Base-by-base conservation (phyloP, 2,888 invertebrate species). In the Pterostichus niger region DNA sequence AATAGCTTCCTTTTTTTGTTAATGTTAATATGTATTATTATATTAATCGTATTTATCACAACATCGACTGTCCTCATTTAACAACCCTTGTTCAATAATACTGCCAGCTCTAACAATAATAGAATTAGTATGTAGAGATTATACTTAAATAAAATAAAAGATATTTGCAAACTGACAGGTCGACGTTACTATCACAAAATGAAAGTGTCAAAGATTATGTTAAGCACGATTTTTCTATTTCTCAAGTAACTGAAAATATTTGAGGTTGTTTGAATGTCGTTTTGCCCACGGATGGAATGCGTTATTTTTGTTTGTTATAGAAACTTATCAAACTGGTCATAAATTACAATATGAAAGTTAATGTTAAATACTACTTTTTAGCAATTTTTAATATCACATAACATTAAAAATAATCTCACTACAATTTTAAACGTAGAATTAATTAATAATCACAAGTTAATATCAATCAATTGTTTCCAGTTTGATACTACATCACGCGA, bases 21-120 rank as follows among this genome's bases (percentile, higher is more conserved):
- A 52, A 77, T 33, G 68, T 68, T 46, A 33, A 61, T 78, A 49
- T 79, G 79, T 79, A 61, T 52, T 44, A 64, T 79, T 40, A 59
- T 78, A 40, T 17, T 40, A 61, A 15, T 46, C 40, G 31, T 15
- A 64, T 68, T 15, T 52, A 81, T 81, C 81, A 81, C 81, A 81
- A 61, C 79, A 68, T 80, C 44, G 56, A 40, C 52, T 61, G 52
- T 64, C 54, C 68, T 80, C 15, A 40, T 24, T 24, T 61, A 59
- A 75, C 82, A 82, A 75, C 76, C 87, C 88, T 88, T 89, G 88
- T 87, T 87, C 86, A 87, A 86, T 89, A 89, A 89, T 89, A 89
- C 89, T 89, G 89, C 88, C 87, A 87, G 87, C 88, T 88, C 87
- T 88, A 86, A 84, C 85, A 85, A 79, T 56, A 84, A 85, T 83